Percentiles rank a stretch among this genome's conserved stretches.
Conservation (phyloP, 53 echinoderm and acorn worm genomes). For the Luidia sarsii region DNA sequence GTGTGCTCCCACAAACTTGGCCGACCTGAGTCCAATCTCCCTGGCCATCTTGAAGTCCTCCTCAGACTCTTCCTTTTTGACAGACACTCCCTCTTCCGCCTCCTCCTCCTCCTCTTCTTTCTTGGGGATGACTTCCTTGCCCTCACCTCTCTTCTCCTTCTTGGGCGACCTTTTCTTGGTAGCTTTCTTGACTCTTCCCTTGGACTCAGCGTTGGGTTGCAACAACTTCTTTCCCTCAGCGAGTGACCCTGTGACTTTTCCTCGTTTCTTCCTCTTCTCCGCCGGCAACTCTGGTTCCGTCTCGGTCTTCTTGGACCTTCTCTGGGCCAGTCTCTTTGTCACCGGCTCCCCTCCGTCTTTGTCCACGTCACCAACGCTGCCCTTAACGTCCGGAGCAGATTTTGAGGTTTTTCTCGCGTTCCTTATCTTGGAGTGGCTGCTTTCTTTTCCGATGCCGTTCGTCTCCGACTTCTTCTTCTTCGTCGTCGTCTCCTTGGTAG, state of each 20-base stretch:
- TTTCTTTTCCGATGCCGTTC: not conserved
- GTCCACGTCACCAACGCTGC: not conserved
- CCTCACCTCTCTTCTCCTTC: not conserved
- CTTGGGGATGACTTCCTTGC: not conserved
- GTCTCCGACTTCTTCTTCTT: not conserved
- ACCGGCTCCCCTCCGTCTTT: not conserved
- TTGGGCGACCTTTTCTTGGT: not conserved
- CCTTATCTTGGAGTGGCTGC: not conserved
- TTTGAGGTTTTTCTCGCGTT: not conserved
- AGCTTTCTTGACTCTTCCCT: constrained; percentile 1
- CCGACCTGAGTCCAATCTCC: constrained; percentile 27
- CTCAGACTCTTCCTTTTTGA: constrained; percentile 5
- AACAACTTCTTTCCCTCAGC: not conserved
- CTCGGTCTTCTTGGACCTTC: not conserved
- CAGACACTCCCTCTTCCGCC: not conserved
- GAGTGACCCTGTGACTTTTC: not conserved
- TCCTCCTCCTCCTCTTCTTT: not conserved
- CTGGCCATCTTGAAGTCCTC: constrained; percentile 12
- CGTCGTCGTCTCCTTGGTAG: too few species aligned
- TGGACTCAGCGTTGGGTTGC: not conserved
- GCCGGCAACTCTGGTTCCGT: not conserved
- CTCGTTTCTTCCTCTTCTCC: constrained; percentile 1
- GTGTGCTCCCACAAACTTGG: constrained; percentile 94
- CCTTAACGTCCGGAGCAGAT: not conserved
- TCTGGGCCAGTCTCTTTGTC: not conserved